These are phyloP conservation scores for Tragelaphus buxtoni DNA, from an alignment of 2,113 vertebrate species.

Conservation along the genomic window DNA sequence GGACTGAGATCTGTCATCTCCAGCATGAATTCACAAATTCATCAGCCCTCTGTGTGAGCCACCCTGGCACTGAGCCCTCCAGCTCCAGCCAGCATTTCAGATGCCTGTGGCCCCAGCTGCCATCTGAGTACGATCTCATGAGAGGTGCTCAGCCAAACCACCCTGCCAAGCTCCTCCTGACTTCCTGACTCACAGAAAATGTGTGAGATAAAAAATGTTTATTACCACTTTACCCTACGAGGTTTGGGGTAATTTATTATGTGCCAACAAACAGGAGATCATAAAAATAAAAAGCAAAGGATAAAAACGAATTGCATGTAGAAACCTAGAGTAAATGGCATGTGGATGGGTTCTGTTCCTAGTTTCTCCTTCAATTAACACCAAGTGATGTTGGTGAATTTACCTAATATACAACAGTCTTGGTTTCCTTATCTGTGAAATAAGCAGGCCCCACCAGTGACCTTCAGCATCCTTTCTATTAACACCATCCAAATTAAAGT, in stretches of 20 bases:
- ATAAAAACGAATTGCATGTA: background rate
- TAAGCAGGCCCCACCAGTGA: background rate
- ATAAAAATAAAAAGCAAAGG: background rate
- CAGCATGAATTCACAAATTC: background rate
- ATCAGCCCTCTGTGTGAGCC: background rate
- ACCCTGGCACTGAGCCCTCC: background rate
- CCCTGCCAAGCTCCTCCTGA: background rate
- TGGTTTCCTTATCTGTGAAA: constrained; percentile 14
- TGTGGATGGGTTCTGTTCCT: background rate
- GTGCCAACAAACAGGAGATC: background rate
- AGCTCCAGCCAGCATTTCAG: background rate
- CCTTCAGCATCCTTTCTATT: background rate
- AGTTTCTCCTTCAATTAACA: background rate
- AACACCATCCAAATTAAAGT: background rate
- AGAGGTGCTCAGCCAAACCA: background rate
- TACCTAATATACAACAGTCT: background rate
- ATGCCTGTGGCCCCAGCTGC: background rate
- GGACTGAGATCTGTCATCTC: background rate
- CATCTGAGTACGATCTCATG: background rate
- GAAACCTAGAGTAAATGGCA: background rate
- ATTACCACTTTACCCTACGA: background rate
- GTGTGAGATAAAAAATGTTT: background rate
- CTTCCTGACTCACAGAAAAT: background rate
- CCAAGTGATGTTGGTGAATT: background rate
- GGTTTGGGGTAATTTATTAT: background rate